Evolutionary conservation across 2,797 vertebrate species (phyloP), one percentile per base, ranked within the genome.

Genomic region (Lemur catta): DNA sequence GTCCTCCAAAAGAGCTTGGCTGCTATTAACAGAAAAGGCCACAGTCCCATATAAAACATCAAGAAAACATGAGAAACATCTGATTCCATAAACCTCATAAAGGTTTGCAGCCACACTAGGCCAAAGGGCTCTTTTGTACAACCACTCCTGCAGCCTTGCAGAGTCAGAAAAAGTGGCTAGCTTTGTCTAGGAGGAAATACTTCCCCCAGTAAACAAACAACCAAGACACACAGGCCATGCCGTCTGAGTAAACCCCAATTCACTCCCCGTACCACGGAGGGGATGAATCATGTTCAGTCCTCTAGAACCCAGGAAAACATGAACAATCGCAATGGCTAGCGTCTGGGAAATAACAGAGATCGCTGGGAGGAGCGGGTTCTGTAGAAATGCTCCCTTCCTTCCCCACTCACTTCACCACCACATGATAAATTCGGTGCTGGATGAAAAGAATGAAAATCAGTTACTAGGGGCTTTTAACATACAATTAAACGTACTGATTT

Each of bases 281-380:
- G 41, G 15, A 89, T 79, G 7, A 79, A 57, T 67, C 11, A 38
- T 33, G 35, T 22, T 89, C 55, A 80, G 1, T 61, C 69, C 57
- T 92, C 75, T 65, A 84, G 85, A 94, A 92, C 38, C 35, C 38
- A 88, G 75, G 61, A 79, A 87, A 94, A 50, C 14, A 84, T 3
- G 2, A 82, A 84, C 30, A 63, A 74, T 30, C 3, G 20, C 26
- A 74, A 43, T 1, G 22, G 7, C 30, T 50, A 63, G 33, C 48
- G 20, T 78, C 69, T 52, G 48, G 14, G 14, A 95, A 55, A 57
- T 52, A 55, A 59, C 1, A 55, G 8, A 46, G 30, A 55, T 11
- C 22, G 3, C 30, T 46, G 43, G 33, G 5, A 71, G 12, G 41
- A 89, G 13, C 1, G 71, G 46, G 17, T 35, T 52, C 65, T 48